phyloP scores from a whole-genome alignment of 2,113 vertebrate genomes.

The human region DNA sequence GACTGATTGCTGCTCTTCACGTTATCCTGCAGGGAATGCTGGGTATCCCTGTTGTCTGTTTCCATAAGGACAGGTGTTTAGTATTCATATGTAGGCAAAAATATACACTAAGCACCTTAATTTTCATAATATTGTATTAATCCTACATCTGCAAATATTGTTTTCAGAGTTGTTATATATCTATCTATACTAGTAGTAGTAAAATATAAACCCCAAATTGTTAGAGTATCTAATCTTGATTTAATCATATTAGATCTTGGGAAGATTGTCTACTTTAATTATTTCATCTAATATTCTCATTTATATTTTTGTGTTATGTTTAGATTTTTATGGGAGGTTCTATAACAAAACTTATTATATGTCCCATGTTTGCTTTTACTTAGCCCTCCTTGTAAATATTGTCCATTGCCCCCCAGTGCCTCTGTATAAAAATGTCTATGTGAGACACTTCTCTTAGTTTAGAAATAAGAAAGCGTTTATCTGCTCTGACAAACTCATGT shows the following conservation, averaged over 20 bases:
- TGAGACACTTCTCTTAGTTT: background rate
- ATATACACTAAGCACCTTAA: background rate
- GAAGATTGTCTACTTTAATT: background rate
- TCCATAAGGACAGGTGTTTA: background rate
- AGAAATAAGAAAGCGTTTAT: background rate
- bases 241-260: background rate
- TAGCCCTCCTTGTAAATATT: background rate
- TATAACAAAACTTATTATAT: background rate
- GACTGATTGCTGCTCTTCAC: background rate
- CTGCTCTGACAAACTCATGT: background rate
- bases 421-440: background rate
- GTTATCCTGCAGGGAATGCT: background rate
- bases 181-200: background rate
- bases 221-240: background rate
- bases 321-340: background rate
- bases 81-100: background rate
- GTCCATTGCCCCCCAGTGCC: background rate
- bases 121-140: background rate
- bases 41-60: background rate
- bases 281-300: background rate
- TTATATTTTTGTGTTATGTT: constrained; percentile 24
- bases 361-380: background rate
- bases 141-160: background rate
- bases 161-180: background rate
- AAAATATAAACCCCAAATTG: background rate